Base-by-base conservation (phyloP, 64 coral and sea anemone genomes). In the Pachyseris speciosa region DNA sequence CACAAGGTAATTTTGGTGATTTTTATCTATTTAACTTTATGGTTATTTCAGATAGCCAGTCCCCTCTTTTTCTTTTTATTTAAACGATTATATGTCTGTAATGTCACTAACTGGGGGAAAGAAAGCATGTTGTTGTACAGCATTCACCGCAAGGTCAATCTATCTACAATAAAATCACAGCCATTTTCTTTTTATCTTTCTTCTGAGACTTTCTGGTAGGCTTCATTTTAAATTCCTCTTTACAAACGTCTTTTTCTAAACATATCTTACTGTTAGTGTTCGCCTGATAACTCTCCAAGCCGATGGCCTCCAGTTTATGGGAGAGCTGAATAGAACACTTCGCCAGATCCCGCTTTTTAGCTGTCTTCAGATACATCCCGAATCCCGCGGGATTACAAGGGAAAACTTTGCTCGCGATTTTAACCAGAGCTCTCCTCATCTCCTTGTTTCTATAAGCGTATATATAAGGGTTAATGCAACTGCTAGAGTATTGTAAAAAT, bases 401-500 rank as follows among this genome's bases (percentile, higher is more conserved):
- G 22, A 81, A 63, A 40, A 81, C 4, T 41, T 61, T 81, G 2
- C 33, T 37, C 4, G 34, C 77, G 42, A 92, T 37, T 40, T 92
- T 92, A 17, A 30, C 29, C n/a, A 92, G 57, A 0, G 79, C 74
- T 10, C 7, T 11, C 40, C 80, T 36, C 24, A 92, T 70, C 29
- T 92, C 89, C 38, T 41, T 69, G 51, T 92, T 84, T 42, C 89
- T 52, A 32, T 92, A 92, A 0, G 89, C 89, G 40, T 92, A 92
- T 30, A 92, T 92, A 11, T 92, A 92, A 30, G 89, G 89, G 9
- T 92, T 92, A 32, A 92, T 50, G 75, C 78, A 67, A 25, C 89
- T 92, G 9, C 65, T 73, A 7, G 65, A 84, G 72, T 97, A 97
- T 13, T 97, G 95, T 74, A 97, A 86, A 76, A 91, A 97, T 43